Evolutionary conservation across 1,140 invertebrate species (phyloP).

Genomic region (Liolophura sinensis): DNA sequence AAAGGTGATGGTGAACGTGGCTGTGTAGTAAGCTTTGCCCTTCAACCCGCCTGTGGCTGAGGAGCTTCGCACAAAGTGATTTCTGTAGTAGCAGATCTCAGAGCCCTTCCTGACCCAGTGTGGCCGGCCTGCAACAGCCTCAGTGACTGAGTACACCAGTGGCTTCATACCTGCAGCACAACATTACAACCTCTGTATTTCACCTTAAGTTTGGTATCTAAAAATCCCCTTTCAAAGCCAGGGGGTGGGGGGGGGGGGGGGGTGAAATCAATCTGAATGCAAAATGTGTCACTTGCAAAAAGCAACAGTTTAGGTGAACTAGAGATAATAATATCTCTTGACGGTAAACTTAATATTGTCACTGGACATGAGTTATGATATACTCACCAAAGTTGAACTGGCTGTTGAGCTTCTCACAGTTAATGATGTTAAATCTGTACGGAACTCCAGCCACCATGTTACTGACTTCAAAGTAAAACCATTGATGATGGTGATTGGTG

Average conservation of each 20-base stretch:
- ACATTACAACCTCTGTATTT: background rate
- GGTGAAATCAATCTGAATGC: background rate
- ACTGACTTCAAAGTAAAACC: slow-evolving; percentile 92
- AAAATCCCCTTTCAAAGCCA: too few species aligned
- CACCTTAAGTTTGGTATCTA: too few species aligned
- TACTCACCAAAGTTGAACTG: slow-evolving; percentile 81
- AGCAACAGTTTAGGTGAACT: too few species aligned
- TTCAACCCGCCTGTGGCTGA: slow-evolving; percentile 58
- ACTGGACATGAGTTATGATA: too few species aligned
- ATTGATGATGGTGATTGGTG: slow-evolving; percentile 77
- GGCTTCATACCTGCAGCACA: slow-evolving; percentile 78
- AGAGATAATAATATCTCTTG: too few species aligned
- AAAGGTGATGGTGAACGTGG: slow-evolving; percentile 92
- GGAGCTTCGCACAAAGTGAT: slow-evolving; percentile 54
- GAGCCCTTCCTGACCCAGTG: slow-evolving; percentile 76
- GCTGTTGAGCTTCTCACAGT: slow-evolving; percentile 87
- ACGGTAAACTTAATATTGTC: too few species aligned
- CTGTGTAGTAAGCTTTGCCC: slow-evolving; percentile 75
- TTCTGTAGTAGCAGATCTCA: slow-evolving; percentile 80
- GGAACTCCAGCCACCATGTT: slow-evolving; percentile 74
- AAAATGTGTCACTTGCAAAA: background rate
- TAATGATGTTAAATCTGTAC: slow-evolving; percentile 89
- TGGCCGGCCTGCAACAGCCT: slow-evolving; percentile 68
- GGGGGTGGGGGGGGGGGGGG: too few species aligned
- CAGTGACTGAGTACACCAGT: slow-evolving; percentile 80